A percentile compares a stretch with the other conserved stretches of the same genome.
Evolutionary conservation across 2,797 vertebrate species (phyloP).

Genomic region (Sardinella longiceps): DNA sequence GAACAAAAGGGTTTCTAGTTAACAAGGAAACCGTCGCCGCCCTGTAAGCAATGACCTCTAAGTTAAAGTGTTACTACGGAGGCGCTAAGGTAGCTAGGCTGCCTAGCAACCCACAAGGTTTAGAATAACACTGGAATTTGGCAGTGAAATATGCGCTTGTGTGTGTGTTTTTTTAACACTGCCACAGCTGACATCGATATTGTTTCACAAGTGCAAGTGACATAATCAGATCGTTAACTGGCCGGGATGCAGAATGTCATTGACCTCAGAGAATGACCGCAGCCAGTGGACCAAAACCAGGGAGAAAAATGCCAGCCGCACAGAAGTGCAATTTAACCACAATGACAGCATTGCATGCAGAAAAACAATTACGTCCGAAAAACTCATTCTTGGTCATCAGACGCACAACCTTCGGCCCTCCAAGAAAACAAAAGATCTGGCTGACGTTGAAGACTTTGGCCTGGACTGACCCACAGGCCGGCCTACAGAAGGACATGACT

Average conservation of each 20-base stretch:
- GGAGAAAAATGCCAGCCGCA: constrained; percentile 16
- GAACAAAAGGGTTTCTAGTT: constrained; percentile 17
- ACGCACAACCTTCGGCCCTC: background rate
- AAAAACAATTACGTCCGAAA: background rate
- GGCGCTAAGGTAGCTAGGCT: background rate
- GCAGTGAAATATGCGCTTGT: background rate
- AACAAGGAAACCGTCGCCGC: constrained; percentile 17
- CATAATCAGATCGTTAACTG: constrained; percentile 60
- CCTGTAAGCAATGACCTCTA: background rate
- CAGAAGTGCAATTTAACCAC: background rate
- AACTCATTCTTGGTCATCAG: background rate
- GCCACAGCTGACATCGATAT: constrained; percentile 65
- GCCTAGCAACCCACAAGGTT: constrained; percentile 36
- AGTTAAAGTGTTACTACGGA: constrained; percentile 23
- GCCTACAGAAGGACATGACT: background rate
- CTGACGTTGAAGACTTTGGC: background rate
- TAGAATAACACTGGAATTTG: constrained; percentile 28
- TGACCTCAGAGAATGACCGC: constrained; percentile 40
- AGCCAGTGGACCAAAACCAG: constrained; percentile 28
- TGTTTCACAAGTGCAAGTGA: constrained; percentile 66
- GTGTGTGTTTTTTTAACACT: constrained; percentile 18
- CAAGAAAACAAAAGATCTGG: background rate
- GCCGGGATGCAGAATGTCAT: constrained; percentile 42
- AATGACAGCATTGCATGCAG: constrained; percentile 3
- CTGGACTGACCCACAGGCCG: background rate